Evolutionary conservation across 2,888 invertebrate genomes (phyloP), one percentile per base, ranked within the genome.

Genomic region (Theretra japonica): DNA sequence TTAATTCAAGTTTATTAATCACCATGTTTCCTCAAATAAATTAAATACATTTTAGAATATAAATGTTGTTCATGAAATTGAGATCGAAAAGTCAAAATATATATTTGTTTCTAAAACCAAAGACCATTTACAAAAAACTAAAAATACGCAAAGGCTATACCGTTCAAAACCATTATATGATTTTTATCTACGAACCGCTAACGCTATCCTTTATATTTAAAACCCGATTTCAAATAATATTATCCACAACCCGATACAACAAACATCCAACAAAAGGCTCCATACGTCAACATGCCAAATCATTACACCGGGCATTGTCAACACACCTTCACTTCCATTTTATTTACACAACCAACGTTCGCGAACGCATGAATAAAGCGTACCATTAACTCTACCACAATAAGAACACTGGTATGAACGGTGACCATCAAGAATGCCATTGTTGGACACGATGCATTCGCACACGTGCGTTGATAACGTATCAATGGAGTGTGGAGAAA

Each of bases 321-420:
- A 65, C 23, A 65, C 65, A 48, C 41, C 23, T 41, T 48, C 23
- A 65, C 23, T 65, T 23, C 41, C 23, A 11, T 48, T 65, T 48
- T 48, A 65, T 41, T 65, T 65, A 41, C 65, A 65, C 65, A 65
- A 48, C 23, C 48, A 48, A 2, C 41, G 21, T 41, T 41, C 17
- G 23, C 23, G 41, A 48, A 17, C 48, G 23, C 41, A 65, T 65
- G 23, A 65, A 65, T 65, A 65, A 60, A 65, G 48, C 65, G 15
- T 25, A 17, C 65, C 23, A 48, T 65, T 65, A 65, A 11, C 17
- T 23, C 17, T 15, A 41, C 41, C 65, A 48, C 23, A 65, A 23
- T 17, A 65, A 23, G 62, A 11, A 62, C 11, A 21, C n/a, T 41
- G 21, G 41, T 60, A 65, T 15, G 62, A 41, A 41, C 62, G 62